Evolutionary conservation across 2,888 invertebrate species (phyloP), one percentile per base, ranked within the genome.

Genomic region (Acrocera orbiculus): DNA sequence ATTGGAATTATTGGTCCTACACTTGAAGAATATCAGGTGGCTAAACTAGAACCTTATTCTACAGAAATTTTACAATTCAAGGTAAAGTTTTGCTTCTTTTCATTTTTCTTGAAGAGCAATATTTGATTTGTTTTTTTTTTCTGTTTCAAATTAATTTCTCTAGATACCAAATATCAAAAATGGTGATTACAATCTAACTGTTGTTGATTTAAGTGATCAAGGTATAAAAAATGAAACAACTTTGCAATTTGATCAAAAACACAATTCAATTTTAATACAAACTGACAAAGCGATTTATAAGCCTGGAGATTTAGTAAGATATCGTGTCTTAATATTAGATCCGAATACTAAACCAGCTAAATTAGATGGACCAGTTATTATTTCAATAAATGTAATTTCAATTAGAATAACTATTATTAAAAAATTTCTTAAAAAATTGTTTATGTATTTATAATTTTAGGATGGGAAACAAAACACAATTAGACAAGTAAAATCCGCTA

Each of bases 251-350:
- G 43, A 77, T 86, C 51, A 80, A 78, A 47, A 86, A 51, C 79
- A 79, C 7, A 77, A 79, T 51, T 80, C 83, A n/a, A 70, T 87
- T 6, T 81, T 87, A 50, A 71, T 92, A 34, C 92, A 93, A 55
- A 89, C 89, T 0, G 92, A 93, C 58, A 82, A 86, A 60, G 76
- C 85, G 11, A 76, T 87, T 42, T 93, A 92, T 58, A 81, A 86
- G 52, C 89, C 90, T 0, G 78, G 80, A 10, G 76, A 80, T 51
- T 72, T 71, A 43, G 73, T 95, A 26, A 69, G 76, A 54, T 92
- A 89, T 58, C 48, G 57, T 13, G 43, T 80, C 6, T 60, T 87
- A 14, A 69, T 80, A 13, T 61, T 86, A 30, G 76, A 79, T 51
- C 71, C 79, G 1, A 69, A 75, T 42, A 62, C 85, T 31, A 70